Evolutionary conservation across 1,140 invertebrate species (phyloP).

Genomic region (Copidosoma floridanum): DNA sequence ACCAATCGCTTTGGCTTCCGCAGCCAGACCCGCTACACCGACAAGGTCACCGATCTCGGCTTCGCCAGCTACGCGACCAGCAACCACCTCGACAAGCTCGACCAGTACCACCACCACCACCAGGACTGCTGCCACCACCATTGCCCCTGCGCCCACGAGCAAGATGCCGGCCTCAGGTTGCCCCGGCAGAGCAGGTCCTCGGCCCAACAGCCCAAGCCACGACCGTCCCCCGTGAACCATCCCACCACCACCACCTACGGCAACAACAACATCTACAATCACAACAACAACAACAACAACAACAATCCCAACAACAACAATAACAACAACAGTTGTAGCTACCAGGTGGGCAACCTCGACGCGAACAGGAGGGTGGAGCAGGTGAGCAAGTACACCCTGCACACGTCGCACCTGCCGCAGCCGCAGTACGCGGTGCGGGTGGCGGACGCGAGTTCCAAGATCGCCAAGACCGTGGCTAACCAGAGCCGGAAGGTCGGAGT

Average conservation of each 20-base stretch:
- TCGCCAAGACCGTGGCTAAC: slow-evolving; percentile 71
- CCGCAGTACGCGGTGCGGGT: slow-evolving; percentile 69
- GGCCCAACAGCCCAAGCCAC: slow-evolving; percentile 32
- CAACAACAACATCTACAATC: slow-evolving; percentile 22
- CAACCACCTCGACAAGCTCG: not conserved
- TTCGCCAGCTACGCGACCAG: slow-evolving; percentile 38
- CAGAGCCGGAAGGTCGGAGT: slow-evolving; percentile 56
- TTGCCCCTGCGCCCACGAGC: too few species aligned
- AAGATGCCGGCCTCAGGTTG: slow-evolving; percentile 29
- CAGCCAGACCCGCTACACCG: slow-evolving; percentile 49
- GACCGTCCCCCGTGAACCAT: slow-evolving; percentile 37
- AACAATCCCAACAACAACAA: slow-evolving; percentile 15
- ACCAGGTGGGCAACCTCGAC: slow-evolving; percentile 23
- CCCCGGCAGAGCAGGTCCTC: slow-evolving; percentile 5
- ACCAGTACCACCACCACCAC: slow-evolving; percentile 16
- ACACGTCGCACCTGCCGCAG: slow-evolving; percentile 69
- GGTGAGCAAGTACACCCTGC: slow-evolving; percentile 66
- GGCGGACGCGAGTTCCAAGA: slow-evolving; percentile 63
- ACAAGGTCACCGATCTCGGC: slow-evolving; percentile 54
- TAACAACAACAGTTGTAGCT: not conserved
- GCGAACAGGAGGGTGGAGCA: slow-evolving; percentile 32
- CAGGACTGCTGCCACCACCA: too few species aligned
- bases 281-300: slow-evolving; percentile 8
- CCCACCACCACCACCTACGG: slow-evolving; percentile 28
- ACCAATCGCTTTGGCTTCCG: slow-evolving; percentile 60